Base-by-base conservation (phyloP, 2,888 invertebrate genomes). In the Anodontia alba region DNA sequence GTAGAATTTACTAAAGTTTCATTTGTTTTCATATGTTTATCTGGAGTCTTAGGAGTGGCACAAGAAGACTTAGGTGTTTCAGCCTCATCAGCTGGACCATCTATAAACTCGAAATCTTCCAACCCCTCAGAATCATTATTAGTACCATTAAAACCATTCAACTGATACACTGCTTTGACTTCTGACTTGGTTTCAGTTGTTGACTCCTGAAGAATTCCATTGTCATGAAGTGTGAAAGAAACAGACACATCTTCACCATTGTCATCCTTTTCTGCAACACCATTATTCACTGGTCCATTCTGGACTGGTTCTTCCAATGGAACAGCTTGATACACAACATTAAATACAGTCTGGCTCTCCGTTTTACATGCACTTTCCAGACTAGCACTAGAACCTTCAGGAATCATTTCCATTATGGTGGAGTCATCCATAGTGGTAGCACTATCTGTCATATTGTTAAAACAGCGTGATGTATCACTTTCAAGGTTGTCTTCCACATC, bases 401-500 rank as follows among this genome's bases (percentile, higher is more conserved):
- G 46, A 46, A 49, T 31, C 20, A 51, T 38, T 17, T 72, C 72
- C 33, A 51, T 57, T 20, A 38, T 36, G 8, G 54, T 49, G 12
- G 72, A 72, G 36, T 72, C 72, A 26, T 57, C 72, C 36, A 72
- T 72, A n/a, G 66, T 66, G 12, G 66, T 51, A 1, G 57, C 46
- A 68, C 77, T 81, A 68, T 85, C 85, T 76, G 78, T 85, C 26
- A 71, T 49, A 54, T 80, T 82, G 54, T 68, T 77, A 73, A 84
- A 85, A 76, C 85, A 88, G 68, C 87, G 80, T 1, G 90, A 90
- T 26, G 88, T 87, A 71, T 94, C 94, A 86, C 91, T 92, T 66
- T 94, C 94, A 29, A 92, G 74, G 85, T 94, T 94, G 83, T 94
- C 94, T 78, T 94, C 94, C 29, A 94, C 89, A 87, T 94, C 94